Evolutionary conservation across 2,888 invertebrate genomes (phyloP).

Genomic region (Lycia hirtaria): DNA sequence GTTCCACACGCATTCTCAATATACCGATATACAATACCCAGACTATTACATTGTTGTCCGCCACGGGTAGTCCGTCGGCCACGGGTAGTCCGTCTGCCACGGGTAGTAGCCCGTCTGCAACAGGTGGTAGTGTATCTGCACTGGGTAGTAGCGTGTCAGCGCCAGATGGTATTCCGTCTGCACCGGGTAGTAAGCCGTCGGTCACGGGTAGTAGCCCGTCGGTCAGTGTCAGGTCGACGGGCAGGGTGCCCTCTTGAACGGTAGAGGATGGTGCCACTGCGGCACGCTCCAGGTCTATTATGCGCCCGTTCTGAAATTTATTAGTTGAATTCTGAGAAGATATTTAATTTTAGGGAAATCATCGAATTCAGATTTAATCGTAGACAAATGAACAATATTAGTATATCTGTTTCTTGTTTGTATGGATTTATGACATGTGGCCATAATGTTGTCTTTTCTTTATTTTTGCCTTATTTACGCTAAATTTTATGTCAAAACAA

Average conservation of each 20-base stretch:
- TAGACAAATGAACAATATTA: too few relatives aligned
- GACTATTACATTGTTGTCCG: slow-evolving; percentile 78
- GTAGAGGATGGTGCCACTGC: slow-evolving; percentile 27
- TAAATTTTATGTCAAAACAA: too few relatives aligned
- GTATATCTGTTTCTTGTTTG: too few relatives aligned
- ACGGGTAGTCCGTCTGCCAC: slow-evolving; percentile 66
- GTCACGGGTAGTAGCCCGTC: slow-evolving; percentile 65
- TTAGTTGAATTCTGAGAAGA: neutral
- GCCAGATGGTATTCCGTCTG: too few relatives aligned
- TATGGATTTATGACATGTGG: too few relatives aligned
- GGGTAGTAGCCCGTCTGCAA: slow-evolving; percentile 44
- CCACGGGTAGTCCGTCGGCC: slow-evolving; percentile 67
- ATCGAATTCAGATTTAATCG: too few relatives aligned
- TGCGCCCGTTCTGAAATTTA: slow-evolving; percentile 67
- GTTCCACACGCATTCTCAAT: slow-evolving; percentile 67
- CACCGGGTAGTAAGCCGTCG: too few relatives aligned
- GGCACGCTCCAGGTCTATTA: slow-evolving; percentile 63
- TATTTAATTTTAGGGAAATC: too few relatives aligned
- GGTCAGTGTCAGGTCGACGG: slow-evolving; percentile 66
- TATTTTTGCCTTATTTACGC: too few relatives aligned
- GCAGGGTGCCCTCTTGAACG: slow-evolving; percentile 38
- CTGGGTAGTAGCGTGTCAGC: too few relatives aligned
- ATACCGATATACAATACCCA: slow-evolving; percentile 70
- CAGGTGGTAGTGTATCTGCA: slow-evolving; percentile 26
- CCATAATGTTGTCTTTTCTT: too few relatives aligned